These are phyloP conservation scores for Sphaeridia pumilis DNA, from an alignment of 2,888 invertebrate genomes.

Conservation along the genomic window DNA sequence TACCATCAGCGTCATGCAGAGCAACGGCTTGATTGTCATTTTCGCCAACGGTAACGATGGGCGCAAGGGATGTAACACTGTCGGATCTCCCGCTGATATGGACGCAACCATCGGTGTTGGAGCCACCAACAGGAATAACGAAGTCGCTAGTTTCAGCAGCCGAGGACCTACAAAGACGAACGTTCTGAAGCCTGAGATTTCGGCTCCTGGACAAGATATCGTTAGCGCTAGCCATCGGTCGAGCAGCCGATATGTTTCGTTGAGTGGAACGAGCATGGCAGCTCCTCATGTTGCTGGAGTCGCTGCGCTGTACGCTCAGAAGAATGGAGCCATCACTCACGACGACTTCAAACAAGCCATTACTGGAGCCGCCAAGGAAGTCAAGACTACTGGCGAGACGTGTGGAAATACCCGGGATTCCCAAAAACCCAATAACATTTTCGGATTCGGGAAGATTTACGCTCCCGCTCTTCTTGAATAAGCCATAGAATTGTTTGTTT, in stretches of 20 bases:
- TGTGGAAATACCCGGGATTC: constrained; percentile 5
- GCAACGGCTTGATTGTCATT: background rate
- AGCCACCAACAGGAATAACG: constrained; percentile 6
- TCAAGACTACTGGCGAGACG: background rate
- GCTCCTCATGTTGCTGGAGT: constrained; percentile 11
- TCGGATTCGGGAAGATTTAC: constrained; percentile 6
- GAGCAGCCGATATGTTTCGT: constrained; percentile 2
- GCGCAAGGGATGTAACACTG: constrained; percentile 2
- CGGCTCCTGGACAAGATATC: constrained; percentile 12
- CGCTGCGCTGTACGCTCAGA: background rate
- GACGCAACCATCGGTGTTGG: constrained; percentile 4
- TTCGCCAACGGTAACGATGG: constrained; percentile 13
- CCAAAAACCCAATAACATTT: constrained; percentile 8
- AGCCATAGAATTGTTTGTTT: too few species aligned
- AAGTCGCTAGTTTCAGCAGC: constrained; percentile 7
- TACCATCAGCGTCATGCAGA: background rate
- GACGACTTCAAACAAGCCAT: background rate
- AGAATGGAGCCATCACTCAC: background rate
- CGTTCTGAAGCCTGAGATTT: constrained; percentile 7
- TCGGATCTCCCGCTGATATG: constrained; percentile 10
- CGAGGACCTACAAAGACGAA: constrained; percentile 3
- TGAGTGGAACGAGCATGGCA: constrained; percentile 17
- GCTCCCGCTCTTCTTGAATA: background rate
- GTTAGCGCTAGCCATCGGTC: background rate
- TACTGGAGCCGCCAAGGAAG: background rate